Conservation (phyloP, 2,888 invertebrate genomes). For the Callyntrura guangdongensis region DNA sequence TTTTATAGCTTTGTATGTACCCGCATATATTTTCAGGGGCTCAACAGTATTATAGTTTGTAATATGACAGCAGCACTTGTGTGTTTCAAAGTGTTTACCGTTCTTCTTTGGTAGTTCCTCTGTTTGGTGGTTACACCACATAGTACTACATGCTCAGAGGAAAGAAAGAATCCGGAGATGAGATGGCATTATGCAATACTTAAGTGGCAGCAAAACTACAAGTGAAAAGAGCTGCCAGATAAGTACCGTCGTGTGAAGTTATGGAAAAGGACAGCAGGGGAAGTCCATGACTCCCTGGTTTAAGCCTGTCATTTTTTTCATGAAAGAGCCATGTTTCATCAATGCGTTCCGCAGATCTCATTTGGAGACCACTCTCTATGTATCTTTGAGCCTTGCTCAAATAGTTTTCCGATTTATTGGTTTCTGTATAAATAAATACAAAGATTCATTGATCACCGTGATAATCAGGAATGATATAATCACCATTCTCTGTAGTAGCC, state of each 20-base stretch:
- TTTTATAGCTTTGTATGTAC: conserved; percentile 40
- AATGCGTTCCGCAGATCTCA: not conserved
- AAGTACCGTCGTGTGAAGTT: not conserved
- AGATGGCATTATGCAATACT: conserved; percentile 16
- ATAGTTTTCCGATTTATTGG: conserved; percentile 33
- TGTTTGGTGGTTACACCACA: not conserved
- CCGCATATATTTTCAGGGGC: not conserved
- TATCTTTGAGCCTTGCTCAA: not conserved
- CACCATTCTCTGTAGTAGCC: not conserved
- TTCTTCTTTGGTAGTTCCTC: conserved; percentile 37
- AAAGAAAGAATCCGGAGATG: too few relatives aligned
- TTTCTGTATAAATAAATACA: conserved; percentile 52
- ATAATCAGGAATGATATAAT: conserved; percentile 29
- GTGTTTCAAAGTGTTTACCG: conserved; percentile 34
- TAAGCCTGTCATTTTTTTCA: conserved; percentile 22
- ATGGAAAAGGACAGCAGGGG: not conserved
- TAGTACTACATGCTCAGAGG: not conserved
- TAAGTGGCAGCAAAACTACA: not conserved
- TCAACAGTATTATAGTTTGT: not conserved
- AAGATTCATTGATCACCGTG: conserved; percentile 50
- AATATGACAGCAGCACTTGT: conserved; percentile 6
- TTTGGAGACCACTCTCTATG: not conserved
- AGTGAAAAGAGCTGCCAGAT: not conserved
- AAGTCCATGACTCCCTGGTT: not conserved
- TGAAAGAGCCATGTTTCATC: not conserved